These are phyloP conservation scores for Pseudachorutes palmiensis DNA, from an alignment of 1,140 invertebrate genomes.

Conservation along the genomic window DNA sequence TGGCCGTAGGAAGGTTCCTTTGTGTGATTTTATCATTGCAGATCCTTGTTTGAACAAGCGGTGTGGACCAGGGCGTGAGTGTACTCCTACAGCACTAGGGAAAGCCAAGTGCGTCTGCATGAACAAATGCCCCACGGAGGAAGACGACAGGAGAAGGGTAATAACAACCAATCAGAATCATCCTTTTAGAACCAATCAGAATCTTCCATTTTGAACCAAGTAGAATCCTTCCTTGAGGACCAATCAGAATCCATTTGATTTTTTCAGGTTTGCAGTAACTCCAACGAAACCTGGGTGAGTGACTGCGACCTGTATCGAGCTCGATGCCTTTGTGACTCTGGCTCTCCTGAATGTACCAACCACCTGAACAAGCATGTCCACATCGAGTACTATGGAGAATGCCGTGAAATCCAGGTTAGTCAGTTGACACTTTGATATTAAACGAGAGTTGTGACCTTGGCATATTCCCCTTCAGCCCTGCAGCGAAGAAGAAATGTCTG, in stretches of 20 bases:
- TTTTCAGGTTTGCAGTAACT: slow-evolving; percentile 88
- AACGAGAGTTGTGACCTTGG: slow-evolving; percentile 1
- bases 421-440: neutral
- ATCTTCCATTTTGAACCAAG: too few relatives aligned
- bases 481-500: slow-evolving; percentile 70
- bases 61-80: slow-evolving; percentile 81
- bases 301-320: slow-evolving; percentile 87
- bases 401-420: slow-evolving; percentile 65
- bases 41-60: slow-evolving; percentile 78
- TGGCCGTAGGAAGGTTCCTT: too few relatives aligned
- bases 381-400: slow-evolving; percentile 83
- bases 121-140: slow-evolving; percentile 67
- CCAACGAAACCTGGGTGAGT: slow-evolving; percentile 85
- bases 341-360: slow-evolving; percentile 61
- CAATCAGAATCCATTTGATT: too few relatives aligned
- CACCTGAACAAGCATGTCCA: slow-evolving; percentile 74
- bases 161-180: slow-evolving; percentile 11
- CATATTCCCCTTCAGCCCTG: slow-evolving; percentile 53
- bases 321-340: slow-evolving; percentile 75
- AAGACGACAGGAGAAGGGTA: slow-evolving; percentile 64
- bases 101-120: slow-evolving; percentile 79
- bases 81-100: slow-evolving; percentile 62
- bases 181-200: too few relatives aligned
- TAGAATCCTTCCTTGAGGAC: too few relatives aligned
- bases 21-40: slow-evolving; percentile 27